phyloP scores from a whole-genome alignment of 1,140 invertebrate species.

The Lepeophtheirus salmonis region DNA sequence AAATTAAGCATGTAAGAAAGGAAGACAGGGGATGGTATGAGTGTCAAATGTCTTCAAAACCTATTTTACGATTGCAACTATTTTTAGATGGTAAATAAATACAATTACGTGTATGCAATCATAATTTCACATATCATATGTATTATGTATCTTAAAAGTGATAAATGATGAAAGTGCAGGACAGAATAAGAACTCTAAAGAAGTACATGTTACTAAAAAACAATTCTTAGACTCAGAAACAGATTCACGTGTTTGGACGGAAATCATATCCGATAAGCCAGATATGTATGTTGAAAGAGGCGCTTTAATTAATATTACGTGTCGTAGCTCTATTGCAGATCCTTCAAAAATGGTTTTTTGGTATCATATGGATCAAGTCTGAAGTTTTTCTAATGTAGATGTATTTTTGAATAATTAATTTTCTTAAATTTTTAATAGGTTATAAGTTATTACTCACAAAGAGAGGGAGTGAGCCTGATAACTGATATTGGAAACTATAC shows the following conservation, averaged over 20 bases:
- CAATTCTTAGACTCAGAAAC: too few species aligned
- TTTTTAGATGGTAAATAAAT: neutral
- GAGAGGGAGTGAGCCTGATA: neutral
- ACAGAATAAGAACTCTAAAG: too few species aligned
- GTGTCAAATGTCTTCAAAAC: neutral
- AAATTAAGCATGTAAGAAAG: neutral
- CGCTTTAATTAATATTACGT: neutral
- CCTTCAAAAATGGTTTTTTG: neutral
- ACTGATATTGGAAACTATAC: neutral
- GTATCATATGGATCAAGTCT: neutral
- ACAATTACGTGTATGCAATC: neutral
- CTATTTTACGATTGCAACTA: neutral
- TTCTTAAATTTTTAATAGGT: too few species aligned
- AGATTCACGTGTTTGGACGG: neutral
- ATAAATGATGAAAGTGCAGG: too few species aligned
- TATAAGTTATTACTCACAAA: neutral
- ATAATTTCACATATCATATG: neutral
- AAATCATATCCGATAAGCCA: neutral
- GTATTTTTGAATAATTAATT: too few species aligned
- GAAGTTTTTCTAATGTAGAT: neutral
- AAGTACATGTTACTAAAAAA: too few species aligned
- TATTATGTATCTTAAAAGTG: slow-evolving; percentile 1
- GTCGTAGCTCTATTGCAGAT: neutral
- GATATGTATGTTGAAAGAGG: neutral
- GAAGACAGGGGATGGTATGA: neutral